Percentiles rank a stretch among this genome's conserved stretches.
phyloP scores from a whole-genome alignment of 1,140 invertebrate genomes.

The Chionoecetes opilio region DNA sequence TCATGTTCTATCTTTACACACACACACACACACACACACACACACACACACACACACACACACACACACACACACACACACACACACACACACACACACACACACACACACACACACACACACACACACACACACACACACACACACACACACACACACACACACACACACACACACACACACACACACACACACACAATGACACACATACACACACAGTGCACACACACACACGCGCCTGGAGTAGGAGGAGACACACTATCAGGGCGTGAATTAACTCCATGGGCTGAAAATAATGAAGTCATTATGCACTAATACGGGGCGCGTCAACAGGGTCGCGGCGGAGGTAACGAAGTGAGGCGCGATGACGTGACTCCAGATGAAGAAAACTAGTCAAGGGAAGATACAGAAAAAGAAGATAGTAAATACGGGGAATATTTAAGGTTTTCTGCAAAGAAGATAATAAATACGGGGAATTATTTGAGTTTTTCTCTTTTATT shows the following conservation, averaged over 20 bases:
- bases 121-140: too few species aligned
- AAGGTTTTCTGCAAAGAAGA: too few species aligned
- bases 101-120: too few species aligned
- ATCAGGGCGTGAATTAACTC: neutral
- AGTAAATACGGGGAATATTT: neutral
- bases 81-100: too few species aligned
- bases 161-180: conserved; percentile 2
- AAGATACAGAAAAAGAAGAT: neutral
- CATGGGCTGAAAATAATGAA: neutral
- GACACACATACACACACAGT: conserved; percentile 48
- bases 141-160: neutral
- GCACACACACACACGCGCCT: too few species aligned
- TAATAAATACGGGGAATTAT: too few species aligned
- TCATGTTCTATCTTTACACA: too few species aligned
- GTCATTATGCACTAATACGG: neutral
- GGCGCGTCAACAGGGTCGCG: neutral
- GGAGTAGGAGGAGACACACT: neutral
- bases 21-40: too few species aligned
- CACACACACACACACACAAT: conserved; percentile 20
- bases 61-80: too few species aligned
- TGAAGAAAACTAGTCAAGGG: neutral
- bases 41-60: too few species aligned
- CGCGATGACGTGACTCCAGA: neutral
- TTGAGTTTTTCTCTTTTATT: too few species aligned
- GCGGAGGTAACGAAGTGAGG: neutral